Evolutionary conservation across 2,888 invertebrate genomes (phyloP), one percentile per base, ranked within the genome.

Genomic region (Eumacrocentrus americanus): DNA sequence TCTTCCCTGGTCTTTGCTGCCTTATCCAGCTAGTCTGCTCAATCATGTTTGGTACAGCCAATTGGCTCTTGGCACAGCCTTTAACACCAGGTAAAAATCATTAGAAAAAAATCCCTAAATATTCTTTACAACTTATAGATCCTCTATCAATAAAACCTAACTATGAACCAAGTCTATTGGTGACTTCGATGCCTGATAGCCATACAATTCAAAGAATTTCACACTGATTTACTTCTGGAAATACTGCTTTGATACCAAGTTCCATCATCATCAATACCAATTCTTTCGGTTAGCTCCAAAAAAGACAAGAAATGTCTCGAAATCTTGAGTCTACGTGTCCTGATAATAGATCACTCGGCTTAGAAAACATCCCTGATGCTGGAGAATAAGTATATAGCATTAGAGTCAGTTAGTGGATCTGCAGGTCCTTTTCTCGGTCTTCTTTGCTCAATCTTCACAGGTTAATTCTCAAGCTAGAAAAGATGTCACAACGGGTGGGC

Each of bases 41-140:
- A 79, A 76, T 68, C 80, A 80, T 53, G 72, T 80, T 40, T 79
- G 79, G 80, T 80, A 77, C 74, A 80, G 75, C 57, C 80, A 80
- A 48, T 71, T 79, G 40, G 78, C 54, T 20, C 23, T 56, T 6
- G 35, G 65, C 22, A 61, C 64, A 42, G 78, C 54, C 22, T 23
- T 56, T 3, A 44, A 67, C 22, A 62, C 63, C 40, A 67, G 66
- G 66, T 65, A 66, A 66, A 58, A 40, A 37, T 38, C n/a, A 7
- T 18, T 18, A 25, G 14, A 11, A 29, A 35, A 35, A 11, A 11
- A 35, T 9, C 18, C 42, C 9, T 4, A 1, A 40, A 9, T 5
- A 12, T 22, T 12, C 38, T 14, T 23, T 52, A 9, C 6, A 18
- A 42, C 16, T 42, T 12, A 25, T 35, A 42, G 7, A 6, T 18